Conservation (phyloP, 2,888 invertebrate genomes). For the Gortyna flavago region DNA sequence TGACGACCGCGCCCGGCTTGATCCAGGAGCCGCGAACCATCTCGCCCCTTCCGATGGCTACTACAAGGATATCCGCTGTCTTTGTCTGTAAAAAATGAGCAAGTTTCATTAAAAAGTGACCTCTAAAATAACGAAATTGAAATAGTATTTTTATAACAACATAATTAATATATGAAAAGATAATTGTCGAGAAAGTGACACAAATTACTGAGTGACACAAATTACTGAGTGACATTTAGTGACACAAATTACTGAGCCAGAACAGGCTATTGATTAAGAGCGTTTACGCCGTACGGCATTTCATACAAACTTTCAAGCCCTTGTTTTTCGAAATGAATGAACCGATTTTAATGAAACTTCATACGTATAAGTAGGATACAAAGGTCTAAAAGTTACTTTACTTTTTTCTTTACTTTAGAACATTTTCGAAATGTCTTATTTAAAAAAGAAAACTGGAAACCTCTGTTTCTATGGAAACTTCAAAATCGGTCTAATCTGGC, state of each 20-base stretch:
- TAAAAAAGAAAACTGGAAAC: too few species aligned
- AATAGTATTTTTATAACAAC: not conserved
- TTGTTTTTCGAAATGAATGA: too few species aligned
- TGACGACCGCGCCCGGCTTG: conserved; percentile 99
- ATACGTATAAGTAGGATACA: too few species aligned
- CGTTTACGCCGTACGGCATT: too few species aligned
- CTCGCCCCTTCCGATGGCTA: conserved; percentile 97
- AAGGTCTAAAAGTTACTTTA: too few species aligned
- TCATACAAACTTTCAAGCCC: too few species aligned
- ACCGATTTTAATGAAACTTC: too few species aligned
- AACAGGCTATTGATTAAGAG: not conserved
- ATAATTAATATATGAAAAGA: not conserved
- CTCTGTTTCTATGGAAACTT: too few species aligned
- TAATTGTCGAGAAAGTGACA: not conserved
- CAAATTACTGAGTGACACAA: not conserved
- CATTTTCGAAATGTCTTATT: too few species aligned
- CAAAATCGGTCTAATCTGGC: too few species aligned
- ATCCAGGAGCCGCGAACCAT: conserved; percentile 98
- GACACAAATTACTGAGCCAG: not conserved
- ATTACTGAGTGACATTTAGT: not conserved
- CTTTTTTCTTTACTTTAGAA: too few species aligned
- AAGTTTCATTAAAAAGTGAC: not conserved
- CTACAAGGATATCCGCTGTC: conserved; percentile 98
- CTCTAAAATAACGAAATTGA: not conserved
- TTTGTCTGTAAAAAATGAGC: conserved; percentile 86